phyloP scores from a whole-genome alignment of 2,888 invertebrate species.

The Actias luna region DNA sequence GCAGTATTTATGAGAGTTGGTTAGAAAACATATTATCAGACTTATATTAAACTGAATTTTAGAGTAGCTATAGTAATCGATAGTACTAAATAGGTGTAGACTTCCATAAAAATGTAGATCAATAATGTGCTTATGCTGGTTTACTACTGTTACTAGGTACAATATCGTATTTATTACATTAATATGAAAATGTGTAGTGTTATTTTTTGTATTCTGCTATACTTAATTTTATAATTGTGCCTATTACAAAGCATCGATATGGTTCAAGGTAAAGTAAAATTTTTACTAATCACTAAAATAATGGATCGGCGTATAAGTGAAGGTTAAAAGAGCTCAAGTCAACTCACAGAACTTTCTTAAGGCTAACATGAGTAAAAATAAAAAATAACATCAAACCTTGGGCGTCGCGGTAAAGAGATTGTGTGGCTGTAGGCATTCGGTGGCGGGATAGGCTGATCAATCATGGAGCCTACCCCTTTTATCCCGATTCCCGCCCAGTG shows the following conservation, averaged over 20 bases:
- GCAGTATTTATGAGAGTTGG: background rate
- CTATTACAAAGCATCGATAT: too few relatives aligned
- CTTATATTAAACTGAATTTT: too few relatives aligned
- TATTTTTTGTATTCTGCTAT: too few relatives aligned
- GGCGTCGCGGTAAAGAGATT: constrained; percentile 30
- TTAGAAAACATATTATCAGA: background rate
- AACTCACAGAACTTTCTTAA: background rate
- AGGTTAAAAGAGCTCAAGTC: background rate
- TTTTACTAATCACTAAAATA: background rate
- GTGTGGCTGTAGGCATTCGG: constrained; percentile 69
- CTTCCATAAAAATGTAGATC: too few relatives aligned
- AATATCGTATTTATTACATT: too few relatives aligned
- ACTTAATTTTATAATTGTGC: too few relatives aligned
- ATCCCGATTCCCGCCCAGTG: constrained; percentile 64
- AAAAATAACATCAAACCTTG: background rate
- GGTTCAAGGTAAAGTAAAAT: too few relatives aligned
- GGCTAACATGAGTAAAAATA: background rate
- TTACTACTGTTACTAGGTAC: too few relatives aligned
- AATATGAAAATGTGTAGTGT: too few relatives aligned
- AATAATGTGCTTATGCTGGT: too few relatives aligned
- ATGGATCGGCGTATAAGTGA: background rate
- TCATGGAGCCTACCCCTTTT: constrained; percentile 80
- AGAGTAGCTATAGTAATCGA: too few relatives aligned
- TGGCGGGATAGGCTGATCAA: constrained; percentile 79
- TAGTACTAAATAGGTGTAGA: too few relatives aligned